Evolutionary conservation across 2,113 vertebrate species (phyloP).

Genomic region (Ahaetulla prasina): DNA sequence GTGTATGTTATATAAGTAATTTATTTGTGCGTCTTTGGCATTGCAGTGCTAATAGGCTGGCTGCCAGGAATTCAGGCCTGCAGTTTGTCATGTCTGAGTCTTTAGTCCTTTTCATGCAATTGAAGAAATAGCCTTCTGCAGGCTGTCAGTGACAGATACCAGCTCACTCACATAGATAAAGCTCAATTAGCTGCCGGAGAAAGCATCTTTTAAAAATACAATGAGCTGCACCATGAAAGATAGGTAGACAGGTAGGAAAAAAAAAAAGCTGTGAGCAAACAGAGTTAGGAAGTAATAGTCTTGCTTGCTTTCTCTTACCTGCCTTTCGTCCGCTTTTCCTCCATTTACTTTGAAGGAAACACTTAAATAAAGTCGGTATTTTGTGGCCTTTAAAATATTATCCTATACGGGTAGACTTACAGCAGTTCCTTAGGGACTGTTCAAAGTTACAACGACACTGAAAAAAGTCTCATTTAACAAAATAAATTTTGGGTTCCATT

Average conservation of each 20-base stretch:
- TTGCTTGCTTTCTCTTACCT: background rate
- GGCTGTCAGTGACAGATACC: conserved; percentile 61
- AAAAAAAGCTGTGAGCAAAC: conserved; percentile 37
- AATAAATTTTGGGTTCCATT: background rate
- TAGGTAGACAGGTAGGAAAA: conserved; percentile 30
- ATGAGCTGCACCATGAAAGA: conserved; percentile 45
- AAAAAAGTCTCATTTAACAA: background rate
- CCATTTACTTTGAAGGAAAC: background rate
- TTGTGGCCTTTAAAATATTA: background rate
- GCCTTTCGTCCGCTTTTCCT: background rate
- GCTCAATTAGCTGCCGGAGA: conserved; percentile 59
- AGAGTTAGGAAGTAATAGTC: background rate
- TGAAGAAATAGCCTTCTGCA: conserved; percentile 67
- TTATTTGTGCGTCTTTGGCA: conserved; percentile 59
- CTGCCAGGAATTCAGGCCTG: conserved; percentile 59
- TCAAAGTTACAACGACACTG: background rate
- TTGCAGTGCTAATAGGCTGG: conserved; percentile 51
- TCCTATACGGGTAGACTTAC: background rate
- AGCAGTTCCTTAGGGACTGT: background rate
- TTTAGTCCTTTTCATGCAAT: conserved; percentile 59
- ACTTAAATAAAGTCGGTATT: background rate
- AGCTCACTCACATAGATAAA: conserved; percentile 59
- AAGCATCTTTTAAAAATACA: conserved; percentile 63
- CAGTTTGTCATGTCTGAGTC: conserved; percentile 64
- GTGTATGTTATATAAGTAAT: conserved; percentile 59